Base-by-base conservation (phyloP, 1,140 invertebrate species). In the Nasonia giraulti region DNA sequence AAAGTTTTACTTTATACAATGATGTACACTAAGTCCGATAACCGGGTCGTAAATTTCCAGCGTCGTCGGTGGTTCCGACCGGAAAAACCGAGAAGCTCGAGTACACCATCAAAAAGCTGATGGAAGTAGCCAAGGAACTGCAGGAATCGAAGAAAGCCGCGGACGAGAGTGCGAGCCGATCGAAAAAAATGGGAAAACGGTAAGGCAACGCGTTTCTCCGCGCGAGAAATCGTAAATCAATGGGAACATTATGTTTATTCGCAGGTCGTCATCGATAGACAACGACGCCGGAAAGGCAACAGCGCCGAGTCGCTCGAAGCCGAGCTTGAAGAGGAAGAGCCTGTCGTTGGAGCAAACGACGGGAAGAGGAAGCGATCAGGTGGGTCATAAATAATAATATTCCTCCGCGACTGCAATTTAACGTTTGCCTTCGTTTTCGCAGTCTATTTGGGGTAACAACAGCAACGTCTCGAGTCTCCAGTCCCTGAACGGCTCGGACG, bases 381-480 rank as follows among this genome's bases (percentile, higher is more conserved):
- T 95, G 91, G 20, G 23, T 8, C 27, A 6, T 14, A 3, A 33
- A 71, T 75, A 75, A n/a, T n/a, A 20, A n/a, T 44, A 75, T 77
- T 14, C 11, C 8, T 23, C 47, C 7, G 7, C 0, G 95, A 95
- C 95, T 95, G 20, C 10, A 75, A 47, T 44, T 27, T 31, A 82
- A 12, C n/a, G 47, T 77, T 78, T 20, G 4, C 2, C 85, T 84
- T 66, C 40, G 78, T 83, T 50, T 87, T 47, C 85, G 10, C 50
- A 92, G 90, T 87, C 88, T 8, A 92, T 93, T 83, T 93, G 92
- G 89, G 95, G 95, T 27, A 96, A 96, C 77, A 96, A 96, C 85
- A 96, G 96, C 85, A 97, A 96, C 88, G 94, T 96, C 68, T 96
- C 96, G 0, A 97, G 96, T 79, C 93, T 97, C 89, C 96, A 96